Percentiles rank a stretch among this genome's conserved stretches.
Conservation (phyloP, 2,797 vertebrate species). For the Alauda arvensis region DNA sequence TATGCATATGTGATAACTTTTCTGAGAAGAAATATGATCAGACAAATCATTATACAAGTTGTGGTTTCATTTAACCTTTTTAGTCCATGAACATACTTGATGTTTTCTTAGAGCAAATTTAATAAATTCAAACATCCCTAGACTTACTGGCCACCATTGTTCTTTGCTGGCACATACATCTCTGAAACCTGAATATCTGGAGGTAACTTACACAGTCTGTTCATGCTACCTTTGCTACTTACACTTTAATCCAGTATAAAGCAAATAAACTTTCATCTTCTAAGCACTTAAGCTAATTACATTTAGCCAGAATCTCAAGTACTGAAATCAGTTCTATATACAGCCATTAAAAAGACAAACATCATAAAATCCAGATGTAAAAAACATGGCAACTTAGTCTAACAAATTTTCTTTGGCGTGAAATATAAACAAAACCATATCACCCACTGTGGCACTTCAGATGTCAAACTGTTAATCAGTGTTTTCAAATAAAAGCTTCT, state of each 20-base stretch:
- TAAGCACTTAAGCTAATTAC: conserved; percentile 68
- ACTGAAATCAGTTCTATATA: conserved; percentile 28
- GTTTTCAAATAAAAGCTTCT: neutral
- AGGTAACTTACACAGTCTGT: conserved; percentile 32
- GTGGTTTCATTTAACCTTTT: conserved; percentile 66
- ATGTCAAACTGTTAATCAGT: neutral
- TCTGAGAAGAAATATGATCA: conserved; percentile 52
- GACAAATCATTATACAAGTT: conserved; percentile 29
- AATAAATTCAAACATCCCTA: conserved; percentile 65
- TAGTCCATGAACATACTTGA: conserved; percentile 4
- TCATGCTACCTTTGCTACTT: conserved; percentile 51
- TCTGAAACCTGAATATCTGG: conserved; percentile 33
- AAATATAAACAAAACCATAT: conserved; percentile 47
- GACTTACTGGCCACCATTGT: conserved; percentile 62
- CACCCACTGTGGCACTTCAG: neutral
- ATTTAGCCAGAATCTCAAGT: conserved; percentile 33
- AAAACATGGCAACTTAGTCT: conserved; percentile 51
- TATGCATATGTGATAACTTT: conserved; percentile 12
- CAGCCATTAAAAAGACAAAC: conserved; percentile 52
- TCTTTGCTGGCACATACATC: neutral
- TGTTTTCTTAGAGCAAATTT: conserved; percentile 59
- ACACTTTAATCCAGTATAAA: conserved; percentile 61
- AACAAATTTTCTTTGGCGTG: conserved; percentile 67
- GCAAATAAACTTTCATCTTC: conserved; percentile 67
- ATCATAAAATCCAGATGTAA: conserved; percentile 70